A percentile compares a stretch with the other conserved stretches of the same genome.
phyloP scores from a whole-genome alignment of 2,888 invertebrate species.

The Cantharis lateralis region DNA sequence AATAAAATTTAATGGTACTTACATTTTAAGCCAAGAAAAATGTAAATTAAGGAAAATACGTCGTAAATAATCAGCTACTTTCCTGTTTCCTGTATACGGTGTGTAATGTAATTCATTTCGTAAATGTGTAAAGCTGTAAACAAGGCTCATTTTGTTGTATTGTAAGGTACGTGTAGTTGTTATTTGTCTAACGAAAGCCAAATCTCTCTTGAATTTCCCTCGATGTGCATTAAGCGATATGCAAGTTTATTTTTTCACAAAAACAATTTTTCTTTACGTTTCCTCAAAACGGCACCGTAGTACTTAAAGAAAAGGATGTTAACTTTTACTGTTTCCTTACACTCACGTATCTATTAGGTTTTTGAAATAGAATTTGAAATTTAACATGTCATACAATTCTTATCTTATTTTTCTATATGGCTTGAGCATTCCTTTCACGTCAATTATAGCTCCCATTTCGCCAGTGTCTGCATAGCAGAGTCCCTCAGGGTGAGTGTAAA shows the following conservation, averaged over 20 bases:
- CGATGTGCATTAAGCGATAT: conserved; percentile 53
- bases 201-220: conserved; percentile 55
- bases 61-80: conserved; percentile 55
- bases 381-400: conserved; percentile 25
- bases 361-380: conserved; percentile 20
- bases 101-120: conserved; percentile 50
- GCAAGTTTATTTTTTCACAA: conserved; percentile 10
- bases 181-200: conserved; percentile 36
- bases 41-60: conserved; percentile 55
- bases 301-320: neutral
- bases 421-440: conserved; percentile 21
- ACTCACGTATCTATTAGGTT: conserved; percentile 7
- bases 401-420: conserved; percentile 21
- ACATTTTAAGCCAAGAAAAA: conserved; percentile 52
- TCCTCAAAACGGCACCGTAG: conserved; percentile 3
- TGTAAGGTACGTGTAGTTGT: conserved; percentile 34
- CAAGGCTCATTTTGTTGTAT: conserved; percentile 37
- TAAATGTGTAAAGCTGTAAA: conserved; percentile 52
- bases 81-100: conserved; percentile 52
- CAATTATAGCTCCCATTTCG: conserved; percentile 18
- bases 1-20: conserved; percentile 53
- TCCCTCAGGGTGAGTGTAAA: conserved; percentile 23
- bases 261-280: conserved; percentile 23
- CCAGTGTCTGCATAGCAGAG: conserved; percentile 18
- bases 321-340: neutral